A percentile compares a stretch with the other conserved stretches of the same genome.
These are phyloP conservation scores for Ceratosolen solmsi DNA, from an alignment of 1,140 invertebrate genomes.

Conservation along the genomic window DNA sequence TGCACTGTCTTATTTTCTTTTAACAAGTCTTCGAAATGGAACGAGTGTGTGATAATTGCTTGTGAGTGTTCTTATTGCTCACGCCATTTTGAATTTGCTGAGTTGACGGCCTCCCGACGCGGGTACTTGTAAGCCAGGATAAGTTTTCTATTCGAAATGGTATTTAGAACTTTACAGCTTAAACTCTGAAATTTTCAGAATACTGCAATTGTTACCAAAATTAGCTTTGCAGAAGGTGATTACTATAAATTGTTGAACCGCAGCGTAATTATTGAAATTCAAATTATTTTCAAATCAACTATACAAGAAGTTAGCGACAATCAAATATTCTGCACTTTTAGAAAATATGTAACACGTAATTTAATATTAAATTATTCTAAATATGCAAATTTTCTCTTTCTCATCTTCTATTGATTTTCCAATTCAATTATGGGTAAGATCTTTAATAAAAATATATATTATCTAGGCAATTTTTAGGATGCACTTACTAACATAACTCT, in stretches of 20 bases:
- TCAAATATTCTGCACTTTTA: too few relatives aligned
- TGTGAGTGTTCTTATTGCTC: background rate
- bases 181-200: background rate
- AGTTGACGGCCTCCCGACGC: background rate
- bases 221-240: background rate
- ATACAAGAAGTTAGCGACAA: background rate
- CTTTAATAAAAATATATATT: too few relatives aligned
- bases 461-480: too few relatives aligned
- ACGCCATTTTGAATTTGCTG: constrained; percentile 13
- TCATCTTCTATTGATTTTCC: too few relatives aligned
- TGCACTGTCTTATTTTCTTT: constrained; percentile 26
- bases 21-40: constrained; percentile 19
- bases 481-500: too few relatives aligned
- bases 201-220: background rate
- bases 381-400: too few relatives aligned
- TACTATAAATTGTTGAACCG: background rate
- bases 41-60: constrained; percentile 10
- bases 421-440: too few relatives aligned
- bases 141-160: constrained; percentile 11
- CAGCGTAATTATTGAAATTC: constrained; percentile 4
- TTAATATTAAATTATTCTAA: too few relatives aligned
- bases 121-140: background rate
- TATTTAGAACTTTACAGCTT: constrained; percentile 9
- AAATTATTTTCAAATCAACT: background rate
- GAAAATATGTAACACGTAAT: too few relatives aligned